These are phyloP conservation scores for Patella caerulea DNA, from an alignment of 2,888 invertebrate species.

Conservation along the genomic window DNA sequence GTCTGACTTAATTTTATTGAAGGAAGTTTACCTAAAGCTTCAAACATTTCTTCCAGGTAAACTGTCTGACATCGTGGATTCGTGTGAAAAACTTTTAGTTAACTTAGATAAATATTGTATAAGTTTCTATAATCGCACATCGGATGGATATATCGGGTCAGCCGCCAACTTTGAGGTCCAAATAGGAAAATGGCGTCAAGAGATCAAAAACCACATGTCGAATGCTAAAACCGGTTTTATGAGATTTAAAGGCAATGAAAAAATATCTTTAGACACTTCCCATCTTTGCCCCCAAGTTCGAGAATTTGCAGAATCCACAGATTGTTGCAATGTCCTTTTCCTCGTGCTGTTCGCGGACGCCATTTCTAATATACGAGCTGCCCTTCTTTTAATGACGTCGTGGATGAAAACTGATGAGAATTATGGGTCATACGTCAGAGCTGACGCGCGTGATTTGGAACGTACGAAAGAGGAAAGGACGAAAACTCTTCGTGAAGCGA, in stretches of 20 bases:
- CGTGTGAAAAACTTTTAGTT: slow-evolving; percentile 49
- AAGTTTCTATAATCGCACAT: slow-evolving; percentile 60
- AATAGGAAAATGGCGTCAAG: slow-evolving; percentile 45
- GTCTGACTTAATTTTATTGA: slow-evolving; percentile 43
- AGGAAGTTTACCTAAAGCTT: slow-evolving; percentile 56
- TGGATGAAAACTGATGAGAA: slow-evolving; percentile 64
- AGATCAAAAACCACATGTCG: slow-evolving; percentile 44
- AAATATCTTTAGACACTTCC: slow-evolving; percentile 33
- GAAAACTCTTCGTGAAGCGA: slow-evolving; percentile 47
- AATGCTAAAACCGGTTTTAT: slow-evolving; percentile 43
- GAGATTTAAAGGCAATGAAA: slow-evolving; percentile 49
- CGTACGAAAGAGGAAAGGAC: slow-evolving; percentile 50
- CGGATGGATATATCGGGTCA: slow-evolving; percentile 57
- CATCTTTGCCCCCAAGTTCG: slow-evolving; percentile 50
- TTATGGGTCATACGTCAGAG: slow-evolving; percentile 56
- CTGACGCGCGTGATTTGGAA: slow-evolving; percentile 58
- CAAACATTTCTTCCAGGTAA: slow-evolving; percentile 55
- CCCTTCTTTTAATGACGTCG: slow-evolving; percentile 50
- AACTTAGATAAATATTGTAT: slow-evolving; percentile 59
- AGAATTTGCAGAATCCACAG: slow-evolving; percentile 50
- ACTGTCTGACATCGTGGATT: slow-evolving; percentile 43
- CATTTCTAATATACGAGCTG: slow-evolving; percentile 57
- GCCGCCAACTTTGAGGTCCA: slow-evolving; percentile 60
- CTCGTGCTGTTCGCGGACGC: slow-evolving; percentile 63
- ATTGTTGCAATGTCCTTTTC: slow-evolving; percentile 57